Percentiles rank a stretch among this genome's conserved stretches.
Evolutionary conservation across 2,113 vertebrate species (phyloP).

Genomic region (Brienomyrus brachyistius): DNA sequence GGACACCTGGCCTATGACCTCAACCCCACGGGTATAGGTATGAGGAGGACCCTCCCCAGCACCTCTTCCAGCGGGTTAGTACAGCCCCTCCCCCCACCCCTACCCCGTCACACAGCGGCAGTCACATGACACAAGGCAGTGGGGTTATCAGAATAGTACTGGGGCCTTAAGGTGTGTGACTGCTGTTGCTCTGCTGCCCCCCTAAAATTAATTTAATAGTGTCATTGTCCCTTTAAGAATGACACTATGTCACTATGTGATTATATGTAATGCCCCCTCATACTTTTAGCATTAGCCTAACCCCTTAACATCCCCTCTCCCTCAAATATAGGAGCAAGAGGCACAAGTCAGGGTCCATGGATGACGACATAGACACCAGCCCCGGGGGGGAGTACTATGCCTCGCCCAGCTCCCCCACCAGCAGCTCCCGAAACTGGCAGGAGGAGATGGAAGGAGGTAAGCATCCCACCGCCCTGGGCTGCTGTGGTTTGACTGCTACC

Average conservation of each 20-base stretch:
- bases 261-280: not conserved
- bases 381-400: constrained; percentile 91
- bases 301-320: not conserved
- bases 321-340: constrained; percentile 77
- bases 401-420: constrained; percentile 87
- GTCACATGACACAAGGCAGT: not conserved
- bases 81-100: not conserved
- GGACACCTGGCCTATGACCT: constrained; percentile 94
- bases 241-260: not conserved
- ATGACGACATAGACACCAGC: constrained; percentile 89
- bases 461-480: constrained; percentile 11
- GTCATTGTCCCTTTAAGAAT: not conserved
- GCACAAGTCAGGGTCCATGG: constrained; percentile 92
- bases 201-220: not conserved
- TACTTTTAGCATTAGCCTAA: not conserved
- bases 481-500: not conserved
- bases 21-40: constrained; percentile 80
- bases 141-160: not conserved
- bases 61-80: constrained; percentile 89
- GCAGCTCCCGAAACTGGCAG: constrained; percentile 94
- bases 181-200: not conserved
- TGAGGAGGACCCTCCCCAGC: constrained; percentile 86
- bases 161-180: not conserved
- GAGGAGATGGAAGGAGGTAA: constrained; percentile 96
- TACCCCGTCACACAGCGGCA: not conserved